Percentiles rank a stretch among this genome's conserved stretches.
Evolutionary conservation across 2,113 vertebrate genomes (phyloP).

Genomic region (Caranx melampygus): DNA sequence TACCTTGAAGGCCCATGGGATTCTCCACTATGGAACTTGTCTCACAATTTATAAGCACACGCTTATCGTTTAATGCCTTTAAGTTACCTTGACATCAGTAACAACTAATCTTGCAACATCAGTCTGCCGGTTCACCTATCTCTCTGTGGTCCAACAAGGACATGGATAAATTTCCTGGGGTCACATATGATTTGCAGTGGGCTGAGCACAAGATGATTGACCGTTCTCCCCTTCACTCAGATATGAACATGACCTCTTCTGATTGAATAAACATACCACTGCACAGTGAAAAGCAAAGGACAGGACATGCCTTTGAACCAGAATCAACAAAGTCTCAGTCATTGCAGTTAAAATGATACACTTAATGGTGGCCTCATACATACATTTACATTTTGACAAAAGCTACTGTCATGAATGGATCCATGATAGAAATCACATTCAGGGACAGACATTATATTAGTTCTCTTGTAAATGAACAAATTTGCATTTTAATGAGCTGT

Average conservation of each 20-base stretch:
- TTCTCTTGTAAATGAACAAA: constrained; percentile 51
- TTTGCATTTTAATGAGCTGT: constrained; percentile 65
- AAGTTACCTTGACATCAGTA: constrained; percentile 37
- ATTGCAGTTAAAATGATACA: neutral
- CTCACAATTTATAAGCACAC: neutral
- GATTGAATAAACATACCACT: constrained; percentile 7
- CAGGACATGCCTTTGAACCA: neutral
- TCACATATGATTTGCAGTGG: constrained; percentile 9
- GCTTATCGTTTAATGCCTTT: constrained; percentile 6
- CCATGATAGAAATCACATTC: constrained; percentile 27
- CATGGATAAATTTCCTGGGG: neutral
- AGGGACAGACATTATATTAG: constrained; percentile 34
- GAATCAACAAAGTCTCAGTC: neutral
- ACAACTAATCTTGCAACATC: constrained; percentile 18
- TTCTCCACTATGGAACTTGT: too few relatives aligned
- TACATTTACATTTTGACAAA: constrained; percentile 15
- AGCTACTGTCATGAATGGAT: neutral
- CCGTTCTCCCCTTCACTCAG: constrained; percentile 11
- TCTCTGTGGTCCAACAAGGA: constrained; percentile 23
- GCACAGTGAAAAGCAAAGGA: neutral
- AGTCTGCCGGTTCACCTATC: constrained; percentile 22
- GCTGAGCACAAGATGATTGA: constrained; percentile 10
- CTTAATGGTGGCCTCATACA: neutral
- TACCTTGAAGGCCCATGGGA: too few relatives aligned
- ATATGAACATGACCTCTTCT: constrained; percentile 2